Conservation (phyloP, 2,888 invertebrate species). For the Epirrhoe tristata region DNA sequence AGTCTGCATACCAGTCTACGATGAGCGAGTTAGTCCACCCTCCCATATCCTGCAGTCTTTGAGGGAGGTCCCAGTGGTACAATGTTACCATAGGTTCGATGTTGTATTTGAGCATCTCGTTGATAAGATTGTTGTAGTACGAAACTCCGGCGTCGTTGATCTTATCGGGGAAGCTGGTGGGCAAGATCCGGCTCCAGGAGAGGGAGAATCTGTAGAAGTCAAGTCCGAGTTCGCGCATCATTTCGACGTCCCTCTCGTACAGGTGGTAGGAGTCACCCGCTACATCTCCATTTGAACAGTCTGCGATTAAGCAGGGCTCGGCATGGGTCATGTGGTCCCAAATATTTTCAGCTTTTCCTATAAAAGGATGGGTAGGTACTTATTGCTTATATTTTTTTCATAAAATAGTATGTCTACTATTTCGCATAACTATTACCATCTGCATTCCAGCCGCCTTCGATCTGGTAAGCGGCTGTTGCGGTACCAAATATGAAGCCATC, state of each 20-base stretch:
- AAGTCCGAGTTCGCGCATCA: slow-evolving; percentile 72
- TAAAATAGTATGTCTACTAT: neutral
- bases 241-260: slow-evolving; percentile 81
- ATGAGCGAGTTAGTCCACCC: slow-evolving; percentile 78
- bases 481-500: slow-evolving; percentile 60
- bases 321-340: slow-evolving; percentile 17
- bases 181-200: slow-evolving; percentile 87
- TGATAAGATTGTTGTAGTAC: slow-evolving; percentile 74
- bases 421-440: slow-evolving; percentile 60
- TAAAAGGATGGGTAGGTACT: neutral
- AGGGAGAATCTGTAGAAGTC: slow-evolving; percentile 84
- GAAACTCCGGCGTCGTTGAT: slow-evolving; percentile 78
- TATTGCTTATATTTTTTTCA: neutral
- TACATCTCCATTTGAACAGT: slow-evolving; percentile 84
- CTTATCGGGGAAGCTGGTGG: slow-evolving; percentile 79
- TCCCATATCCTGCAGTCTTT: slow-evolving; percentile 78
- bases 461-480: slow-evolving; percentile 77
- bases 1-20: slow-evolving; percentile 74
- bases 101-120: slow-evolving; percentile 82
- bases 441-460: slow-evolving; percentile 81
- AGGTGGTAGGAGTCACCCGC: slow-evolving; percentile 83
- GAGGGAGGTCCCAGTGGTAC: slow-evolving; percentile 82
- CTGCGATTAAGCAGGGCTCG: slow-evolving; percentile 61
- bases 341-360: slow-evolving; percentile 15
- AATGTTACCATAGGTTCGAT: slow-evolving; percentile 86